These are phyloP conservation scores for Sabatieria punctata DNA, from an alignment of 2,888 invertebrate species.

Conservation along the genomic window DNA sequence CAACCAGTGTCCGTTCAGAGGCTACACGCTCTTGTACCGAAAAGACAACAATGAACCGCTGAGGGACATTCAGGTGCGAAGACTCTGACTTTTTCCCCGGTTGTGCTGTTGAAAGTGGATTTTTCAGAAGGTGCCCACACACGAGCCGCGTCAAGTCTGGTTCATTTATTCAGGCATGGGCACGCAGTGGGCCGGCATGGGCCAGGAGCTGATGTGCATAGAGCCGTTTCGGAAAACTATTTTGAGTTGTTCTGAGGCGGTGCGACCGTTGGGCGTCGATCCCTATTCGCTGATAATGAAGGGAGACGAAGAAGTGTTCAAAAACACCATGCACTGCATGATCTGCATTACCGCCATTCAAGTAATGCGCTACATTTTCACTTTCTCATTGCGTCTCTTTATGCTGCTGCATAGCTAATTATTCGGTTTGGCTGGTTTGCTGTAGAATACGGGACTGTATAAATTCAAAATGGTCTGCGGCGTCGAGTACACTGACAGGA, in stretches of 20 bases:
- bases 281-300: slow-evolving; percentile 60
- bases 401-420: neutral
- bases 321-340: slow-evolving; percentile 67
- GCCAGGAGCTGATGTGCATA: slow-evolving; percentile 57
- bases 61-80: neutral
- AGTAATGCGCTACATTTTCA: slow-evolving; percentile 33
- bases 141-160: slow-evolving; percentile 49
- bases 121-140: slow-evolving; percentile 8
- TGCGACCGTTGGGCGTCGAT: slow-evolving; percentile 62
- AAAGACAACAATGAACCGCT: slow-evolving; percentile 18
- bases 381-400: neutral
- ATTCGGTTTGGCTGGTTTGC: neutral
- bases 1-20: slow-evolving; percentile 56
- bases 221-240: slow-evolving; percentile 64
- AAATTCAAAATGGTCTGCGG: neutral
- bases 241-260: slow-evolving; percentile 52
- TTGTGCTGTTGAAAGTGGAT: too few species aligned
- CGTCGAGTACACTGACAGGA: neutral
- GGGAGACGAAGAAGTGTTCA: slow-evolving; percentile 53
- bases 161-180: slow-evolving; percentile 96
- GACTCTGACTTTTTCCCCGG: too few species aligned
- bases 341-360: slow-evolving; percentile 82
- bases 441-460: neutral
- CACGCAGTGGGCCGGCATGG: slow-evolving; percentile 94
- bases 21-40: slow-evolving; percentile 53